These are phyloP conservation scores for Pachyuromys duprasi DNA, from an alignment of 2,797 vertebrate species.

Conservation along the genomic window DNA sequence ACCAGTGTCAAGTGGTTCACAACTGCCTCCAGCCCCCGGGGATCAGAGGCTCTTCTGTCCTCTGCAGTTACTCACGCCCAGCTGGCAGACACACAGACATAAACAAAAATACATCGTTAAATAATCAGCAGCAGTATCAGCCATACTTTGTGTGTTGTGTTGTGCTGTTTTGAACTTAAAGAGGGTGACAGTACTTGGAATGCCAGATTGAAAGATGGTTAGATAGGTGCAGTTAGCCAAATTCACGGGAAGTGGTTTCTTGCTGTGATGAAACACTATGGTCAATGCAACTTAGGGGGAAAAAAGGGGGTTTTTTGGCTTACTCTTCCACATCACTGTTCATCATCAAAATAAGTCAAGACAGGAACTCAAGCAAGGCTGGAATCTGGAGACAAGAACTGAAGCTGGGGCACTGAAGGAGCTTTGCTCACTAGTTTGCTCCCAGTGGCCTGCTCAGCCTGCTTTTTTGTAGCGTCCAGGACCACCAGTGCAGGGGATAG, in stretches of 20 bases:
- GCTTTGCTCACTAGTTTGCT: neutral
- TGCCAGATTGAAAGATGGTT: neutral
- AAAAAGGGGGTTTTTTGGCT: neutral
- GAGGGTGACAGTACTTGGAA: no score
- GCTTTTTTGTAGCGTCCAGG: neutral
- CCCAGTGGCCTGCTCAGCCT: neutral
- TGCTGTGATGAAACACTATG: neutral
- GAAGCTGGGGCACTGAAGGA: no score
- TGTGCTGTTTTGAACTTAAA: constrained; percentile 13
- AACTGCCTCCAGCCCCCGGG: no score
- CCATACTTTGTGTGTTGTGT: constrained; percentile 28
- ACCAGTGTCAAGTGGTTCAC: neutral
- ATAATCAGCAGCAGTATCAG: neutral
- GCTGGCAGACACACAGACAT: neutral
- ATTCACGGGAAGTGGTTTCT: neutral
- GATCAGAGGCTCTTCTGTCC: neutral
- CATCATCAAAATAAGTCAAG: neutral
- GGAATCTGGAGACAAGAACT: neutral
- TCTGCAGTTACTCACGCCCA: neutral
- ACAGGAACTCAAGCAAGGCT: neutral
- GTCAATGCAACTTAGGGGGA: neutral
- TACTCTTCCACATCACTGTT: no score
- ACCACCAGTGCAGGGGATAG: neutral
- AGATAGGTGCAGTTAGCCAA: neutral
- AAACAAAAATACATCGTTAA: neutral